These are phyloP conservation scores for Coptodon rendalli DNA, from an alignment of 2,113 vertebrate genomes.

Conservation along the genomic window DNA sequence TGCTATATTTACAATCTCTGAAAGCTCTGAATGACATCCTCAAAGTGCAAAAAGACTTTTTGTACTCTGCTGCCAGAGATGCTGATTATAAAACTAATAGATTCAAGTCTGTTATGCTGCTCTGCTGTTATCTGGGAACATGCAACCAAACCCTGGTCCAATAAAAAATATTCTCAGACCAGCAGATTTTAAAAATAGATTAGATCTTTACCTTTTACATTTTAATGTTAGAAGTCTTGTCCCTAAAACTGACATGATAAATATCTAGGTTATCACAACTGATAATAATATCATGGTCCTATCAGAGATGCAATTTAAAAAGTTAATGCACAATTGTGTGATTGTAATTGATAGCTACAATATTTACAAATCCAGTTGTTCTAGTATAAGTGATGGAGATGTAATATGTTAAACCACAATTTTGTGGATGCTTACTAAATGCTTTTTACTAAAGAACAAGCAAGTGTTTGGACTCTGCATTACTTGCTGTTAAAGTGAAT, in stretches of 20 bases:
- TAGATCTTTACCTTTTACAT: neutral
- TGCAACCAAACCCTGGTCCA: neutral
- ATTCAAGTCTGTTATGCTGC: neutral
- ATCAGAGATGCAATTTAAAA: neutral
- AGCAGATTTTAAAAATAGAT: neutral
- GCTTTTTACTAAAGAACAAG: neutral
- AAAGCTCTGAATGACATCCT: neutral
- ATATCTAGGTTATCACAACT: neutral
- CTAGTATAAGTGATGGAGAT: neutral
- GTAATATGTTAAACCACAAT: neutral
- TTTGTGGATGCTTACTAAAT: neutral
- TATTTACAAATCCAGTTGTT: neutral
- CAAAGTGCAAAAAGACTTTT: neutral
- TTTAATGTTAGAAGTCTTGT: neutral
- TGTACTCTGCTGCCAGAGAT: neutral
- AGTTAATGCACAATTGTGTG: neutral
- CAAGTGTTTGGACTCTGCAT: neutral
- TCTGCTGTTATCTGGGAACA: neutral
- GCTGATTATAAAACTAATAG: neutral
- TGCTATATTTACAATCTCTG: neutral
- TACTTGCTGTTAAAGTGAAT: neutral
- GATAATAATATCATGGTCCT: neutral
- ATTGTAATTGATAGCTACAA: neutral
- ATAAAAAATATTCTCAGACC: neutral
- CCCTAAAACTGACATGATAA: neutral